Conservation (phyloP, 2,888 invertebrate genomes). For the Drosophila pullipes region DNA sequence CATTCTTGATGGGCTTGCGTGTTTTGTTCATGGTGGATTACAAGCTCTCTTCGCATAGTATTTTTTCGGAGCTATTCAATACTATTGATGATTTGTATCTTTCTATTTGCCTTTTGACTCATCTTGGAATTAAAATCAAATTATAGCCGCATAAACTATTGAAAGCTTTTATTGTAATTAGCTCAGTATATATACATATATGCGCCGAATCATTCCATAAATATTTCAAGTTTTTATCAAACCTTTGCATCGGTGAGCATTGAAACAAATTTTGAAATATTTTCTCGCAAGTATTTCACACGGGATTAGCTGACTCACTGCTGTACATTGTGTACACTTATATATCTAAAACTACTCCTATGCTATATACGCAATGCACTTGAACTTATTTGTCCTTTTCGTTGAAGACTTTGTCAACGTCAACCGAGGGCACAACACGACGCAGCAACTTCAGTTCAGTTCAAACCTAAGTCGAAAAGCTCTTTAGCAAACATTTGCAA, state of each 20-base stretch:
- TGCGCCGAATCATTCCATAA: not conserved
- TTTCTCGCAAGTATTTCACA: not conserved
- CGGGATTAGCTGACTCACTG: not conserved
- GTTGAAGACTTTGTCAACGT: constrained; percentile 1
- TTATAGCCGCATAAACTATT: not conserved
- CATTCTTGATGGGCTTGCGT: constrained; percentile 3
- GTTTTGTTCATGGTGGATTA: not conserved
- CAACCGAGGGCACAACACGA: not conserved
- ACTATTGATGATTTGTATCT: not conserved
- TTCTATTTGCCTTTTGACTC: not conserved
- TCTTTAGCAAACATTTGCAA: constrained; percentile 14
- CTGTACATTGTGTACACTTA: not conserved
- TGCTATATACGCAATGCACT: not conserved
- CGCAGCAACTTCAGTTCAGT: not conserved
- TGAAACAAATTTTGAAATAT: not conserved
- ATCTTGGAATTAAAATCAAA: not conserved
- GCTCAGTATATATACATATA: not conserved
- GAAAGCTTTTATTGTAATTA: constrained; percentile 7
- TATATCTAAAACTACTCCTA: not conserved
- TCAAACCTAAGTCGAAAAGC: constrained; percentile 12
- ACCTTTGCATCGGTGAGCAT: not conserved
- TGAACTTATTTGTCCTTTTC: constrained; percentile 9
- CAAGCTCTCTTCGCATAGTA: not conserved
- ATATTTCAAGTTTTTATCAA: not conserved
- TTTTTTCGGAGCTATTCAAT: not conserved